These are phyloP conservation scores for Scaptomyza montana DNA, from an alignment of 1,140 invertebrate genomes.

Conservation along the genomic window DNA sequence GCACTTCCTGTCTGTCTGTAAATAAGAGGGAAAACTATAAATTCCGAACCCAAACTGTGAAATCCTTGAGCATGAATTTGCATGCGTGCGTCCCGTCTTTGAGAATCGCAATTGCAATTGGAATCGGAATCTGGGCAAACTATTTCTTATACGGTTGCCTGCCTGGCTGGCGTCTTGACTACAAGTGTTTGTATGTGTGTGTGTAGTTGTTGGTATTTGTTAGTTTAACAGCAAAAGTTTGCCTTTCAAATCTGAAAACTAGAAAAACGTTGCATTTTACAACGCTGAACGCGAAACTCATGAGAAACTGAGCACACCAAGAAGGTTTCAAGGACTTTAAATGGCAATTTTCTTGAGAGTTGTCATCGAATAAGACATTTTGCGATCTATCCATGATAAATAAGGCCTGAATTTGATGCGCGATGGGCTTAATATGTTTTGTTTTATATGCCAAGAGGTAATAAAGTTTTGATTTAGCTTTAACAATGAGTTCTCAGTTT, in stretches of 20 bases:
- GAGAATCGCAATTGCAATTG: conserved; percentile 4
- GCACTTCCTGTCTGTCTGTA: conserved; percentile 74
- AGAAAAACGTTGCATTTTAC: conserved; percentile 78
- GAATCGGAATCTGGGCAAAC: conserved; percentile 5
- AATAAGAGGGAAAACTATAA: conserved; percentile 76
- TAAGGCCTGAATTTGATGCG: no score
- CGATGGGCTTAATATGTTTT: no score
- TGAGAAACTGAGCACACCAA: background rate
- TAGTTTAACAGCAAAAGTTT: conserved; percentile 80
- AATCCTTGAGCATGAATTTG: conserved; percentile 61
- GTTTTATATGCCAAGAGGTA: no score
- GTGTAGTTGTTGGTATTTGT: conserved; percentile 53
- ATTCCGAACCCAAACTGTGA: conserved; percentile 49
- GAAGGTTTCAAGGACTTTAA: conserved; percentile 60
- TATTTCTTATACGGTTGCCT: conserved; percentile 17
- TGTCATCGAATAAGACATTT: conserved; percentile 28
- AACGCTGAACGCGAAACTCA: conserved; percentile 9
- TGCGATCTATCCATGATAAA: background rate
- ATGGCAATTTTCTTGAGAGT: conserved; percentile 51
- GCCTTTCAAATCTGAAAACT: conserved; percentile 76
- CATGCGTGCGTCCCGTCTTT: conserved; percentile 57
- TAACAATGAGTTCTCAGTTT: no score
- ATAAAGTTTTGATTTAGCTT: no score
- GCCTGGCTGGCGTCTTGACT: conserved; percentile 43
- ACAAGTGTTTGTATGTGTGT: background rate